Conservation (phyloP, 2,113 vertebrate genomes). For the Sciurus niger region DNA sequence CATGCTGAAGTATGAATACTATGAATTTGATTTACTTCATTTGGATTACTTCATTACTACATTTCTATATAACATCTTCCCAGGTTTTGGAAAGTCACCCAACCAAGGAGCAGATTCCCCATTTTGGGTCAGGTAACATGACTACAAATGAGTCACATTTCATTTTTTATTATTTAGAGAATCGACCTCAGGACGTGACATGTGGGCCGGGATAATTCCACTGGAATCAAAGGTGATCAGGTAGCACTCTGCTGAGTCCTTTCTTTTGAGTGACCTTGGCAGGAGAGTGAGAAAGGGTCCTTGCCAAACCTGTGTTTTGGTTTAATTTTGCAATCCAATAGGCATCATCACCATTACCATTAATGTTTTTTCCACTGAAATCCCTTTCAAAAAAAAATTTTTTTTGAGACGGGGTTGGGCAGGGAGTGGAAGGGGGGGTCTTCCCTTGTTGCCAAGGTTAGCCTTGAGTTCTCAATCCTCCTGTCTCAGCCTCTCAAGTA, state of each 20-base stretch:
- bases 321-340: neutral
- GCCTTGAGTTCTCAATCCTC: neutral
- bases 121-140: neutral
- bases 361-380: neutral
- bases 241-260: neutral
- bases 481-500: neutral
- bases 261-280: rapidly evolving
- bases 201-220: neutral
- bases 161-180: neutral
- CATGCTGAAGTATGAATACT: neutral
- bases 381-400: neutral
- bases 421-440: neutral
- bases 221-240: neutral
- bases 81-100: slow-evolving; percentile 54
- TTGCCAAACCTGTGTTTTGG: neutral
- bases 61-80: neutral
- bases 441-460: neutral
- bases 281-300: neutral
- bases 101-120: neutral
- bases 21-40: neutral
- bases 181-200: neutral
- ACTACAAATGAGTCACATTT: neutral
- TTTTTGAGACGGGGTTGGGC: no score
- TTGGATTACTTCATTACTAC: neutral
- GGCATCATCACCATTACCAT: neutral